Base-by-base conservation (phyloP, 2,797 vertebrate species). In the Schizopygopsis pylzovi region DNA sequence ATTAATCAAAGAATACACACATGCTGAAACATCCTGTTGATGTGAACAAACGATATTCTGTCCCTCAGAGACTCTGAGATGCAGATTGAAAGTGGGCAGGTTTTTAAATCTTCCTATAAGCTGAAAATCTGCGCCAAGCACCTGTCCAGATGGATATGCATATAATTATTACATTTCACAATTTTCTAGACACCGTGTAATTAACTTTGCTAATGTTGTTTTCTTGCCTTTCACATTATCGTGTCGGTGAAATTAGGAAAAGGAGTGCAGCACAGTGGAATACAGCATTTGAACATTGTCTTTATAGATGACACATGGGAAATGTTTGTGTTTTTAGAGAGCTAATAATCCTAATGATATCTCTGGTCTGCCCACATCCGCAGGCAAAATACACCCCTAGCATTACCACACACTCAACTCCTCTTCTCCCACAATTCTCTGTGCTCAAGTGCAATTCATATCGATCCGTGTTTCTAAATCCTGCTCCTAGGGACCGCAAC, bases 71-170 rank as follows among this genome's bases (percentile, higher is more conserved):
- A 78, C 47, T 77, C 37, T 25, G 16, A 54, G 61, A 78, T 65
- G 47, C 61, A 52, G 73, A 78, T 67, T 78, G 47, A 52, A n/a
- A 68, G 28, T 52, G 12, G 8, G 45, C 20, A 70, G 61, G 33
- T 70, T 28, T 67, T 84, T 25, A 37, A 70, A 59, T 67, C 16
- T n/a, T 59, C n/a, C 83, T 52, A 70, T 84, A 59, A 84, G 22
- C 49, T 56, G 83, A 79, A 84, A 79, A 79, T 79, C 75, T 84
- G 63, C 18, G 3, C 6, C 75, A 68, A 79, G 83, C 61, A 84
- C 63, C 75, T 79, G 65, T 79, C 83, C 83, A 84, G 83, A 84
- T 79, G 83, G 83, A 59, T 84, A 12, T 79, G 83, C 83, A 79
- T 70, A 47, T 79, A 59, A 84, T 84, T 79, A 79, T 70, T 78